Base-by-base conservation (phyloP, 2,888 invertebrate genomes). In the Drosophila basisetae region DNA sequence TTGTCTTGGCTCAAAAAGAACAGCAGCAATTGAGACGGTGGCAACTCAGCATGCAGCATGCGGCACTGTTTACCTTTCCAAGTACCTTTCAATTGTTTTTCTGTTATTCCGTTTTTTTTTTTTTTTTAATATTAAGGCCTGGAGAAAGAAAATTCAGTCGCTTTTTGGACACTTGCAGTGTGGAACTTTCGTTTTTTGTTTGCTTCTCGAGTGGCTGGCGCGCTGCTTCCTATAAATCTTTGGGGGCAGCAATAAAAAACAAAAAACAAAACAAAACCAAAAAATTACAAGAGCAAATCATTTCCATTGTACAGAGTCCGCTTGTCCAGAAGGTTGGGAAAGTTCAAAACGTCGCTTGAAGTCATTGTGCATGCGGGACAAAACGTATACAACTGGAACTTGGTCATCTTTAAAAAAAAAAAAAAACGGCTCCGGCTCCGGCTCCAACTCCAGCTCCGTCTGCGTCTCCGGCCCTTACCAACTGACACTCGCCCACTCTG, bases 121-220 rank as follows among this genome's bases (percentile, higher is more conserved):
- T 62, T 67, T n/a, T 56, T n/a, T 30, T 4, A 13, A n/a, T 56
- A 53, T 83, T 68, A 77, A 75, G 65, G 50, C 68, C 22, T 70
- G 50, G 76, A 64, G 73, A 82, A 76, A 78, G 76, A 83, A 83
- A 82, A 69, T 67, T 63, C 63, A 68, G 59, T 63, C 58, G 50
- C 39, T 63, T 68, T 64, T 67, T 49, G 76, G 68, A 66, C 84
- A 80, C 84, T 82, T 84, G 77, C 76, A 68, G 56, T 52, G 63
- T 52, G 77, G 89, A 87, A 87, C 89, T 89, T 87, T 87, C 90
- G 89, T 89, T 87, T 85, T 89, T 85, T 80, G 49, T 67, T 74
- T 64, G 39, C 68, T 76, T 71, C 77, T 89, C 77, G 68, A 87
- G 83, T 83, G 82, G 70, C 66, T 75, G 70, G 67, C 63, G 43